These are phyloP conservation scores for Narcine bancroftii DNA, from an alignment of 2,113 vertebrate species.

Conservation along the genomic window DNA sequence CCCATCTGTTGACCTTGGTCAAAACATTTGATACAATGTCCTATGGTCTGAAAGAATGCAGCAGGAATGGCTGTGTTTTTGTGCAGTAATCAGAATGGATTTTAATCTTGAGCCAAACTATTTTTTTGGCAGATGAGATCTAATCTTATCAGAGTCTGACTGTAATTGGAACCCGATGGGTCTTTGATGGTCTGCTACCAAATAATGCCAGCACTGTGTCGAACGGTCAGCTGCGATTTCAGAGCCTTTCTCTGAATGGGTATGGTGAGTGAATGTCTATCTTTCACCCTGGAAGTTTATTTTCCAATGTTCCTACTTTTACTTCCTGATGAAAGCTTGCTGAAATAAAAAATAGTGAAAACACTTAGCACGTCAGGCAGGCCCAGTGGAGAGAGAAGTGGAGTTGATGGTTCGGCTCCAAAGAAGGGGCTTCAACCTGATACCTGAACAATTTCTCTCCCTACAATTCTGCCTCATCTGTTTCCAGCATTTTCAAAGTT, in stretches of 20 bases:
- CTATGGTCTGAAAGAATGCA: background rate
- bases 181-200: background rate
- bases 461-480: too few relatives aligned
- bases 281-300: background rate
- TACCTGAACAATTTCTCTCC: too few relatives aligned
- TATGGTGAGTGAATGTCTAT: background rate
- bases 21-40: background rate
- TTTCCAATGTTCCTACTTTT: background rate
- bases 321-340: too few relatives aligned
- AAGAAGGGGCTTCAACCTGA: too few relatives aligned
- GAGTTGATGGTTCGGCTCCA: too few relatives aligned
- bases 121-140: background rate
- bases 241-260: background rate
- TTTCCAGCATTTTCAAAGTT: too few relatives aligned
- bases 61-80: background rate
- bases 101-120: slow-evolving; percentile 9
- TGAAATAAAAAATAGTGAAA: too few relatives aligned
- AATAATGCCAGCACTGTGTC: background rate
- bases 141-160: background rate
- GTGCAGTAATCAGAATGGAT: background rate
- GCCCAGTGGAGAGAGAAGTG: too few relatives aligned
- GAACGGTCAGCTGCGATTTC: background rate
- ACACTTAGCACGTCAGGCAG: too few relatives aligned
- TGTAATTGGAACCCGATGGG: slow-evolving; percentile 15
- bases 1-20: background rate